These are phyloP conservation scores for Caenorhabditis auriculariae DNA, from an alignment of 2,888 invertebrate genomes.

Conservation along the genomic window DNA sequence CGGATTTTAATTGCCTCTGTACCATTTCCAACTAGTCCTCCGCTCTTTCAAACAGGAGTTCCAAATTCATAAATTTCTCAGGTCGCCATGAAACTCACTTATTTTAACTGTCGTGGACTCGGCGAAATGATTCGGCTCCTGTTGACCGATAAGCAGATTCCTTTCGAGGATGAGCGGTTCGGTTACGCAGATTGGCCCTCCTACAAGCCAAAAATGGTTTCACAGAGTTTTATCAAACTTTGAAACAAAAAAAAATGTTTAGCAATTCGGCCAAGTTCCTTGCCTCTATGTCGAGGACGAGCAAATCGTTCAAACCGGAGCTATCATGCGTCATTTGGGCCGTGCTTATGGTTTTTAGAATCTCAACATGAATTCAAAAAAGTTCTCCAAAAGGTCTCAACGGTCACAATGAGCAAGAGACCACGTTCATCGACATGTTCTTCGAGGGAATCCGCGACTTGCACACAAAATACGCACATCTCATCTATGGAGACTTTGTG, in stretches of 20 bases:
- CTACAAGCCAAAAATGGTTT: slow-evolving; percentile 39
- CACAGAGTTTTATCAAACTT: not conserved
- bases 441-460: slow-evolving; percentile 42
- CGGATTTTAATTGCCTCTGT: too few relatives aligned
- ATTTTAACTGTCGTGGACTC: slow-evolving; percentile 44
- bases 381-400: slow-evolving; percentile 28
- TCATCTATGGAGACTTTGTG: slow-evolving; percentile 43
- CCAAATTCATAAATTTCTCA: too few relatives aligned
- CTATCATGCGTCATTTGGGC: slow-evolving; percentile 50
- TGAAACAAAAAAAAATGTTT: not conserved
- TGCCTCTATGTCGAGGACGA: slow-evolving; percentile 36
- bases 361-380: too few relatives aligned
- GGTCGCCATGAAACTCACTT: slow-evolving; percentile 37
- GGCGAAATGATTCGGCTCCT: slow-evolving; percentile 48
- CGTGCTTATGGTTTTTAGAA: slow-evolving; percentile 29
- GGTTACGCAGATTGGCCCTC: slow-evolving; percentile 31
- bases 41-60: too few relatives aligned
- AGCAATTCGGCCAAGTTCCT: slow-evolving; percentile 49
- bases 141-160: slow-evolving; percentile 40
- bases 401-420: slow-evolving; percentile 41
- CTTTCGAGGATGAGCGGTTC: slow-evolving; percentile 40
- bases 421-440: slow-evolving; percentile 43
- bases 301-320: slow-evolving; percentile 46
- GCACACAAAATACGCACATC: slow-evolving; percentile 39
- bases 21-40: too few relatives aligned